Percentiles rank a stretch among this genome's conserved stretches.
phyloP scores from a whole-genome alignment of 2,888 invertebrate genomes.

The Macrosiphum euphorbiae region DNA sequence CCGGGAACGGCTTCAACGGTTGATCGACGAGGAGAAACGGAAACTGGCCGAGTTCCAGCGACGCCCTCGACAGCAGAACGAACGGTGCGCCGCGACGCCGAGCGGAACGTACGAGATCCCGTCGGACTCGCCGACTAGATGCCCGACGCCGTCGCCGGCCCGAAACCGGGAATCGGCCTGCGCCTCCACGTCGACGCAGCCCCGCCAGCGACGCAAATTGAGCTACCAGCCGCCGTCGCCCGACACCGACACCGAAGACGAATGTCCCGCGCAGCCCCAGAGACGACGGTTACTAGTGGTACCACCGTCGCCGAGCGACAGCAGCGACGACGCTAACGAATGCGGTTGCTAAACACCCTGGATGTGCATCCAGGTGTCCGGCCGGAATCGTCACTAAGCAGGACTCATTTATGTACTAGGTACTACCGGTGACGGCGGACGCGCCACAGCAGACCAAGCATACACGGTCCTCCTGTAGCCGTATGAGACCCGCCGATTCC shows the following conservation, averaged over 20 bases:
- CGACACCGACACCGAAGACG: background rate
- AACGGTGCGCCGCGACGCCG: no score
- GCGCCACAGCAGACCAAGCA: background rate
- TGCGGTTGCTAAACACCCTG: background rate
- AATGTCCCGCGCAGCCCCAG: background rate
- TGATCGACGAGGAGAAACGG: background rate
- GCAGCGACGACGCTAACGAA: background rate
- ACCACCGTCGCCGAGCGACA: background rate
- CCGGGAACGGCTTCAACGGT: background rate
- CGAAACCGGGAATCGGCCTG: background rate
- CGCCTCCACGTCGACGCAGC: background rate
- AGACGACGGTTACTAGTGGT: background rate
- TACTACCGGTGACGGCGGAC: background rate
- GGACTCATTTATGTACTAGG: background rate
- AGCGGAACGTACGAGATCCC: background rate
- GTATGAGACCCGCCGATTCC: background rate
- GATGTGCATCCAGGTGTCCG: no score
- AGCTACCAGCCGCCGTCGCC: background rate
- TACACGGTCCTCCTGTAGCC: background rate
- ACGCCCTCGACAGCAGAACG: background rate
- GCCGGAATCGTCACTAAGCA: background rate
- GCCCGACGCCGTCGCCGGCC: background rate
- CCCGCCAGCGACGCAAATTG: background rate
- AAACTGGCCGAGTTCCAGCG: background rate
- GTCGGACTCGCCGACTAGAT: background rate